Base-by-base conservation (phyloP, 2,113 vertebrate genomes). In the Etheostoma cragini region DNA sequence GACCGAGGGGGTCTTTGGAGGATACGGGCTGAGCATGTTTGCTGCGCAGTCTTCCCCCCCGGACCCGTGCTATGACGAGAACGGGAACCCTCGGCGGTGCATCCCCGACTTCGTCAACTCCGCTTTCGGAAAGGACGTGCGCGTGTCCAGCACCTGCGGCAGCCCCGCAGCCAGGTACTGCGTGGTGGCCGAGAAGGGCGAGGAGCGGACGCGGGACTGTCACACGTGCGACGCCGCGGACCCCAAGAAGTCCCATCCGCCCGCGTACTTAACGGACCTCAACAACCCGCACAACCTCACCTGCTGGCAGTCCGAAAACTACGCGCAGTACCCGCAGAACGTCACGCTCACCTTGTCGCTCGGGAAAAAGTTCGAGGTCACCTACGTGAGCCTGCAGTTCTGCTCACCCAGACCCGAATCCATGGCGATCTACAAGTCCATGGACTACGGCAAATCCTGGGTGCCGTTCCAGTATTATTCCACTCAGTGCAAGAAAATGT, bases 201-300 rank as follows among this genome's bases (percentile, higher is more conserved):
- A 98, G 80, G 97, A 98, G 89, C 93, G 96, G 77, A 87, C 96
- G 81, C 93, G 98, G 89, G 96, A 97, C 79, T 99, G 98, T 88
- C 97, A 98, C 95, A 96, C 97, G 62, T 99, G 98, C 95, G 98
- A 99, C 92, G 94, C 96, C 33, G 93, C 91, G 1, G 98, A 99
- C 85, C 97, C 98, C 80, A 97, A 96, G 89, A 98, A 97, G 86
- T 94, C 95, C 64, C 98, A 96, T 74, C 98, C 98, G 22, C 95
- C 98, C 15, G 92, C 98, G 49, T 99, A 98, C 82, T 91, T 99
- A 63, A 99, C 98, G 6, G 98, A 99, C 88, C 98, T 99, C 86
- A 99, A 99, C 96, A 99, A 99, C 92, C 98, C 98, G 22, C 98
- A 99, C 95, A 99, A 99, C 95, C 96, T 99, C 89, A 99, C 98